Evolutionary conservation across 2,888 invertebrate species (phyloP).

Genomic region (Icerya purchasi): DNA sequence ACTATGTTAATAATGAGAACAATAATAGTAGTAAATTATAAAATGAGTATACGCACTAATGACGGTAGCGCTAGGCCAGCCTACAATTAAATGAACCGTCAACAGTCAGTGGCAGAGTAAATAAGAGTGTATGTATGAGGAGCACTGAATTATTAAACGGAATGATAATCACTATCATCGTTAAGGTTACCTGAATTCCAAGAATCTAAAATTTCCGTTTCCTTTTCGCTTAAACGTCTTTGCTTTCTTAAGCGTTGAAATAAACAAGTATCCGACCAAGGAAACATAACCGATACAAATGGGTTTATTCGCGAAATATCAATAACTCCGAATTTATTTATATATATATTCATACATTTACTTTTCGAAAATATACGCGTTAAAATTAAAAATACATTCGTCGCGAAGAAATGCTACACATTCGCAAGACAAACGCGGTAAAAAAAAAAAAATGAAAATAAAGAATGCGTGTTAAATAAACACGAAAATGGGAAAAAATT

Average conservation of each 20-base stretch:
- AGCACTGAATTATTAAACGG: neutral
- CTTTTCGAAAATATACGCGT: neutral
- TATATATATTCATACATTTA: neutral
- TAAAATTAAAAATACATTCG: neutral
- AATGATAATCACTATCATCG: neutral
- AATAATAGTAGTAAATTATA: too few species aligned
- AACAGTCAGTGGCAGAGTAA: neutral
- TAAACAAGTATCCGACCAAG: constrained; percentile 11
- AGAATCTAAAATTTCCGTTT: constrained; percentile 15
- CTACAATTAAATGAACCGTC: neutral
- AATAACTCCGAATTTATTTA: too few species aligned
- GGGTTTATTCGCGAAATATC: too few species aligned
- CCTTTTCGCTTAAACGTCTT: constrained; percentile 11
- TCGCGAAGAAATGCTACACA: neutral
- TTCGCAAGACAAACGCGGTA: too few species aligned
- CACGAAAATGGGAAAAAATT: too few species aligned
- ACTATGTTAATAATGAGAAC: too few species aligned
- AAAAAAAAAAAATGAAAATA: too few species aligned
- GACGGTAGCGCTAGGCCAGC: too few species aligned
- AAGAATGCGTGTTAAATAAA: too few species aligned
- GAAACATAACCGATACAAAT: constrained; percentile 8
- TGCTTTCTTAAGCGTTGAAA: constrained; percentile 10
- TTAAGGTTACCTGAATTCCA: constrained; percentile 17
- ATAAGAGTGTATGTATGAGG: too few species aligned
- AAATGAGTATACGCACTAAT: too few species aligned